Conservation (phyloP, 2,113 vertebrate genomes). For the Machaerirhynchus nigripectus region DNA sequence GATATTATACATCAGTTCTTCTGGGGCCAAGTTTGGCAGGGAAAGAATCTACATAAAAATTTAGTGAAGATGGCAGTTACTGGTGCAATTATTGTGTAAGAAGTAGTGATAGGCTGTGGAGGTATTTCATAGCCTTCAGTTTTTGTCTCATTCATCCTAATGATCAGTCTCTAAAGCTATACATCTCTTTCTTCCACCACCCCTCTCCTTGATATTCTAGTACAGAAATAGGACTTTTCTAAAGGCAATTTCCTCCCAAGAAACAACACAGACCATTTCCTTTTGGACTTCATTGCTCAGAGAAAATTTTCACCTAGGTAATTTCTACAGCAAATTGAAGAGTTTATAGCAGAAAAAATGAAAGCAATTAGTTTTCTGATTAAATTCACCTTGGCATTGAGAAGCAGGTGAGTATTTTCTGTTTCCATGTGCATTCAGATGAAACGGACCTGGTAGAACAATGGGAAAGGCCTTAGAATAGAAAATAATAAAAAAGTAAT, state of each 20-base stretch:
- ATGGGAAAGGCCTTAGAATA: background rate
- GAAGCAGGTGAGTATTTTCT: conserved; percentile 10
- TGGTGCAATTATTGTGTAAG: background rate
- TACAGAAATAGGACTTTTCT: conserved; percentile 28
- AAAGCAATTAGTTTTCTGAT: conserved; percentile 58
- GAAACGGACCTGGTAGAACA: background rate
- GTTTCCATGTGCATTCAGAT: conserved; percentile 12
- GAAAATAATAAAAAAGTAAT: conserved; percentile 10
- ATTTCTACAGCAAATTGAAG: conserved; percentile 15
- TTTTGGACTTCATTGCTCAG: conserved; percentile 25
- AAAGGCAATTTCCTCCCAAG: conserved; percentile 24
- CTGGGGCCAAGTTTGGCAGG: background rate
- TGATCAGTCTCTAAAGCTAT: background rate
- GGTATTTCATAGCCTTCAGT: background rate
- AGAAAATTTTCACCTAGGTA: conserved; percentile 1
- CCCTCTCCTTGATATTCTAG: background rate
- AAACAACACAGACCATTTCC: conserved; percentile 15
- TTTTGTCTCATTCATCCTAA: background rate
- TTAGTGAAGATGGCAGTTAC: background rate
- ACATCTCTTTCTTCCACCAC: background rate
- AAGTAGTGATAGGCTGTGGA: background rate
- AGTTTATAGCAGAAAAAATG: conserved; percentile 40
- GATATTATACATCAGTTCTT: background rate
- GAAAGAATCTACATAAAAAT: background rate
- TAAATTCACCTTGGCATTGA: conserved; percentile 37